Evolutionary conservation across 2,888 invertebrate genomes (phyloP), one percentile per base, ranked within the genome.

Genomic region (Neria commutata): DNA sequence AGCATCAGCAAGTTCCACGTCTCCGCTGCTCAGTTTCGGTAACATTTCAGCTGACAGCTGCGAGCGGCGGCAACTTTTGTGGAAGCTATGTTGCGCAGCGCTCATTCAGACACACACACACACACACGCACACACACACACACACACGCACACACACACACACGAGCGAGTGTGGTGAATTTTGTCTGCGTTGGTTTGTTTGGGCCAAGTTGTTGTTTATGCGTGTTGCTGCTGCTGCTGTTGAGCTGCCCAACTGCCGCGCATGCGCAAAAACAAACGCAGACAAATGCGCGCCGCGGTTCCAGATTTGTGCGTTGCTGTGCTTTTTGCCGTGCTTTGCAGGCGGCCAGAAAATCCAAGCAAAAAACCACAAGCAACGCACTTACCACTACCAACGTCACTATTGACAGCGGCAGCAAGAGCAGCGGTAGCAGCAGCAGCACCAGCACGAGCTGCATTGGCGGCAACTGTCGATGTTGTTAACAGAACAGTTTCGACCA

Each of bases 401-500:
- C 6, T n/a, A 37, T 37, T n/a, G n/a, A n/a, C n/a, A n/a, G n/a
- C n/a, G n/a, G n/a, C n/a, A n/a, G n/a, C n/a, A n/a, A n/a, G n/a
- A 54, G 48, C 21, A 48, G 25, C 48, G 29, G 23, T 24, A 50
- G 17, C 24, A 17, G 26, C 46, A 25, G 17, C 29, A n/a, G 19
- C 33, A 45, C 16, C 48, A 45, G 23, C 56, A 42, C 17, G 42
- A 17, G 42, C 17, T 6, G 21, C 42, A n/a, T 37, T 47, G 42
- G 58, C 60, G 62, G 62, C 58, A 60, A 33, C 59, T 37, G 52
- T 34, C 54, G 57, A 62, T 64, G 65, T 63, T 69, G 61, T 64
- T 67, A 62, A 64, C 69, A 69, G 69, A 69, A 69, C 60, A 65
- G 69, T 67, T 65, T 64, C 67, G 69, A 67, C 67, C 67, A 66